A percentile compares a stretch with the other conserved stretches of the same genome.
Evolutionary conservation across 2,113 vertebrate genomes (phyloP).

Genomic region (Boulengeromyrus knoepffleri): DNA sequence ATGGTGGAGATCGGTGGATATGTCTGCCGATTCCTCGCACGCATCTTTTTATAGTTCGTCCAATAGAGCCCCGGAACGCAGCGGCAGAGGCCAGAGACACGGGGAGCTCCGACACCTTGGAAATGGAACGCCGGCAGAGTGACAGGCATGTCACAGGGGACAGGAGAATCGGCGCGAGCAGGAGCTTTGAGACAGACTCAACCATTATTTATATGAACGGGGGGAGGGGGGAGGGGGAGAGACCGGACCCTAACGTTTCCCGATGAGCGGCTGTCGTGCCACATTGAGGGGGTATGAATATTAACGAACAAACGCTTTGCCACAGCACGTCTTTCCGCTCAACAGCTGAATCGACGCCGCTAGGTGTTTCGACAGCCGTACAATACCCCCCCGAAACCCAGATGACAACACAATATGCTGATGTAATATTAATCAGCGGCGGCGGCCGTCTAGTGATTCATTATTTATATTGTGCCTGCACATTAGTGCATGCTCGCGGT

Average conservation of each 20-base stretch:
- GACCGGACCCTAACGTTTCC: too few species aligned
- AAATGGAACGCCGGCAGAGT: neutral
- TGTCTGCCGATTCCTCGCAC: neutral
- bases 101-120: neutral
- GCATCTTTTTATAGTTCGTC: neutral
- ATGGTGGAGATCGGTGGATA: neutral
- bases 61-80: neutral
- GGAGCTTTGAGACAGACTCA: neutral
- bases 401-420: slow-evolving; percentile 1
- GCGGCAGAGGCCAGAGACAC: neutral
- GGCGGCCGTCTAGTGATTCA: neutral
- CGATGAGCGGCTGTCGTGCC: neutral
- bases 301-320: neutral
- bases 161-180: neutral
- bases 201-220: neutral
- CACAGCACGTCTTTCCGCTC: neutral
- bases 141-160: neutral
- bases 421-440: slow-evolving; percentile 14
- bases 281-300: neutral
- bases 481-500: neutral
- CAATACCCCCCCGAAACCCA: neutral
- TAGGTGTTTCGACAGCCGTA: neutral
- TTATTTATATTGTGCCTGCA: slow-evolving; percentile 9
- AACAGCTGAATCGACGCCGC: neutral
- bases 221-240: neutral